A percentile compares a stretch with the other conserved stretches of the same genome.
phyloP scores from a whole-genome alignment of 1,140 invertebrate genomes.

The Drosophila mauritiana region DNA sequence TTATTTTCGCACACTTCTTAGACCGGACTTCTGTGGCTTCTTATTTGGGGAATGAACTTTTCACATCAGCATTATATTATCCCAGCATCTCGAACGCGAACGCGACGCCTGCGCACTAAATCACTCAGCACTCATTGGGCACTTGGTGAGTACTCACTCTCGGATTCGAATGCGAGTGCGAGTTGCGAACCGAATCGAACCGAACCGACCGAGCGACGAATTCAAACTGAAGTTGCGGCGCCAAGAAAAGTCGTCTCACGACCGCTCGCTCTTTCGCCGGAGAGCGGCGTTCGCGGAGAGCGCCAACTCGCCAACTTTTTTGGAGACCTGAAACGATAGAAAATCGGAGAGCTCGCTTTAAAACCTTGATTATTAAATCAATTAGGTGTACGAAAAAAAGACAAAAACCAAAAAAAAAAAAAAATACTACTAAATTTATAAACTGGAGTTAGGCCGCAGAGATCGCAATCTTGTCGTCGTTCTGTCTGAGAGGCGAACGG shows the following conservation, averaged over 20 bases:
- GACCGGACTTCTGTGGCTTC: constrained; percentile 46
- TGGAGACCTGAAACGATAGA: constrained; percentile 68
- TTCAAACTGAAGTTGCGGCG: constrained; percentile 9
- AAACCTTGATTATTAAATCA: constrained; percentile 81
- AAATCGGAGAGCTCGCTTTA: constrained; percentile 64
- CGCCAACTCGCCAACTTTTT: constrained; percentile 47
- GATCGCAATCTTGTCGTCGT: constrained; percentile 40
- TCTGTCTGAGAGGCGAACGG: constrained; percentile 41
- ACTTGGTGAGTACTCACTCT: constrained; percentile 45
- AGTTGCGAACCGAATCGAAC: constrained; percentile 59
- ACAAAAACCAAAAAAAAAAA: constrained; percentile 3
- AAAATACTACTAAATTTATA: constrained; percentile 29
- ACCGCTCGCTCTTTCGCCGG: constrained; percentile 8
- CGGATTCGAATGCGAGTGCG: constrained; percentile 9
- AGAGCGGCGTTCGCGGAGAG: constrained; percentile 27
- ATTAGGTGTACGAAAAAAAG: constrained; percentile 49
- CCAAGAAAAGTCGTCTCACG: neutral
- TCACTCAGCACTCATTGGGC: constrained; percentile 13
- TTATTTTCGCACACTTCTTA: constrained; percentile 73
- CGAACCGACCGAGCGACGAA: constrained; percentile 57
- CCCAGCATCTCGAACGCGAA: constrained; percentile 34
- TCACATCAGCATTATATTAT: constrained; percentile 29
- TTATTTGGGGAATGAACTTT: constrained; percentile 38
- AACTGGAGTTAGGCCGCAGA: constrained; percentile 40
- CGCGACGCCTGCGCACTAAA: constrained; percentile 40